phyloP scores from a whole-genome alignment of 2,888 invertebrate genomes.

The Seira musarum region DNA sequence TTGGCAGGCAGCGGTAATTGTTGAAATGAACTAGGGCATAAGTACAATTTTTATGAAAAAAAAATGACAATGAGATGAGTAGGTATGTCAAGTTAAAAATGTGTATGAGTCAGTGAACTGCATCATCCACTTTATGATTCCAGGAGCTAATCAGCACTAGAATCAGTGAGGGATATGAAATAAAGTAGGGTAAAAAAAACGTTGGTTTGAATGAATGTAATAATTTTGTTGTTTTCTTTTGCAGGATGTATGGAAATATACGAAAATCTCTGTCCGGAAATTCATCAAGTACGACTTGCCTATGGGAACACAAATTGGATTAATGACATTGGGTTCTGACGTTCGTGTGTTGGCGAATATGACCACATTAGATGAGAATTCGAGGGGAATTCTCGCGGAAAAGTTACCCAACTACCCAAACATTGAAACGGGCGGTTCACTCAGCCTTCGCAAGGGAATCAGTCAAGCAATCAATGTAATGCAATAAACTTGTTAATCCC shows the following conservation, averaged over 20 bases:
- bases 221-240: slow-evolving; percentile 31
- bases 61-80: no score
- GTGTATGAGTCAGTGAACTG: slow-evolving; percentile 34
- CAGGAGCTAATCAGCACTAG: slow-evolving; percentile 17
- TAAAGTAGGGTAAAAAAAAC: slow-evolving; percentile 18
- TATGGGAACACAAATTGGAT: slow-evolving; percentile 71
- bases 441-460: slow-evolving; percentile 68
- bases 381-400: slow-evolving; percentile 65
- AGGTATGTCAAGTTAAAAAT: no score
- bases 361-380: slow-evolving; percentile 64
- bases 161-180: background rate
- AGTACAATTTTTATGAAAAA: no score
- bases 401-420: slow-evolving; percentile 69
- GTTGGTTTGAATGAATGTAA: slow-evolving; percentile 1
- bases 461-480: slow-evolving; percentile 69
- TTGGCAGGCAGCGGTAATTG: no score
- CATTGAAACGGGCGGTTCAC: slow-evolving; percentile 64
- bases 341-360: slow-evolving; percentile 68
- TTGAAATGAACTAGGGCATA: no score
- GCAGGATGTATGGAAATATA: slow-evolving; percentile 77
- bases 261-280: slow-evolving; percentile 76
- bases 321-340: slow-evolving; percentile 71
- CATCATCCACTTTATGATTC: slow-evolving; percentile 14
- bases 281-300: slow-evolving; percentile 76
- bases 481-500: slow-evolving; percentile 67